Evolutionary conservation across 2,888 invertebrate species (phyloP).

Genomic region (Drosophila paranaensis): DNA sequence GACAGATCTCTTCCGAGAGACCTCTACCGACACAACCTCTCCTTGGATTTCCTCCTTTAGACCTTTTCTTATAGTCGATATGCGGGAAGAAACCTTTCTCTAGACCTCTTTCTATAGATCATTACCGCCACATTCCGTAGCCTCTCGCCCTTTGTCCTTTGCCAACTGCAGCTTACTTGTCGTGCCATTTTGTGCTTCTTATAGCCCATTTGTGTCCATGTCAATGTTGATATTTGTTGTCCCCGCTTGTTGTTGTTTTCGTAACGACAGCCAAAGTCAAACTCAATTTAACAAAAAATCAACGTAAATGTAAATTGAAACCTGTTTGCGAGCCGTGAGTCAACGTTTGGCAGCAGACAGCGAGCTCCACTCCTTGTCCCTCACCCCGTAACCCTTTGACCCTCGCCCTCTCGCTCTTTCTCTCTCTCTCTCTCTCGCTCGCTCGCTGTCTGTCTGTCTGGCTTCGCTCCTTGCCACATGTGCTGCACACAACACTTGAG

Average conservation of each 20-base stretch:
- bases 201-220: slow-evolving; percentile 59
- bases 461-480: slow-evolving; percentile 28
- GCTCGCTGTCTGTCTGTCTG: slow-evolving; percentile 2
- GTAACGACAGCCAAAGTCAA: slow-evolving; percentile 68
- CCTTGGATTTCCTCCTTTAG: neutral
- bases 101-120: neutral
- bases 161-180: too few species aligned
- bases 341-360: slow-evolving; percentile 42
- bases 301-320: slow-evolving; percentile 77
- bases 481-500: slow-evolving; percentile 45
- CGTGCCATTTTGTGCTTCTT: slow-evolving; percentile 19
- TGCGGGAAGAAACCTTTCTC: neutral
- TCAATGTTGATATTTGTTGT: slow-evolving; percentile 68
- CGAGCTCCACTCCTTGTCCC: neutral
- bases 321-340: slow-evolving; percentile 56
- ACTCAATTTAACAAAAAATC: slow-evolving; percentile 78
- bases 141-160: neutral
- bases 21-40: neutral
- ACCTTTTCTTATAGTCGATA: neutral
- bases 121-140: neutral
- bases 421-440: neutral
- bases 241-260: slow-evolving; percentile 18
- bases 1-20: neutral
- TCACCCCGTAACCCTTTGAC: neutral
- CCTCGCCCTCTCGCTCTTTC: neutral